Evolutionary conservation across 2,113 vertebrate species (phyloP), one percentile per base, ranked within the genome.

Genomic region (Mirounga angustirostris): DNA sequence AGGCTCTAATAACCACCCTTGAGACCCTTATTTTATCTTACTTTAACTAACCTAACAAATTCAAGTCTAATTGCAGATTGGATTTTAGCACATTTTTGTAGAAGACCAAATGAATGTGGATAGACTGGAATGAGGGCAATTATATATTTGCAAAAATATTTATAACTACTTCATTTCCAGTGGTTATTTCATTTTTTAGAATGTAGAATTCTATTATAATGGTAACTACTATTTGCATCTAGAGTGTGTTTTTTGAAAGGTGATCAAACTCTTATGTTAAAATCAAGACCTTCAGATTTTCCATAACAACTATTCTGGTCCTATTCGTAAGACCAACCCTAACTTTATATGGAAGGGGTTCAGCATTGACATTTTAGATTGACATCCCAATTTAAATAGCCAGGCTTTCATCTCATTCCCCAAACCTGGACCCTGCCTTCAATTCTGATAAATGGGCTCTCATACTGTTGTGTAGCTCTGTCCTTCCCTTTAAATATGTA

Each of bases 161-260:
- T 69, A 92, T 54, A 73, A 54, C 18, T 21, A 86, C 80, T 90
- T 82, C 33, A 9, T 73, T 97, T 88, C 56, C n/a, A 79, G 13
- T 50, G 50, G 5, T 67, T 28, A 54, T 58, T 22, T 91, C 40
- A 89, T 5, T 88, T 91, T 18, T 59, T 93, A 43, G 16, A 81
- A 54, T 36, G 14, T 36, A 52, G 92, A 87, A 65, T 80, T n/a
- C 15, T 54, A 71, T 81, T n/a, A 36, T 40, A 83, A 87, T 11
- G 40, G 10, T 2, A 83, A 26, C 19, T 73, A 36, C 24, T 81
- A 67, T 88, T 91, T 30, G 1, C 76, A 50, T 69, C 36, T 82
- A 79, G 33, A 43, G 9, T 12, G 4, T 74, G 26, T 52, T 52
- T 76, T 81, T 74, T 36, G 36, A 63, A 93, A 74, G 1, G 13